These are phyloP conservation scores for Teleogryllus occipitalis DNA, from an alignment of 1,140 invertebrate genomes.

Conservation along the genomic window DNA sequence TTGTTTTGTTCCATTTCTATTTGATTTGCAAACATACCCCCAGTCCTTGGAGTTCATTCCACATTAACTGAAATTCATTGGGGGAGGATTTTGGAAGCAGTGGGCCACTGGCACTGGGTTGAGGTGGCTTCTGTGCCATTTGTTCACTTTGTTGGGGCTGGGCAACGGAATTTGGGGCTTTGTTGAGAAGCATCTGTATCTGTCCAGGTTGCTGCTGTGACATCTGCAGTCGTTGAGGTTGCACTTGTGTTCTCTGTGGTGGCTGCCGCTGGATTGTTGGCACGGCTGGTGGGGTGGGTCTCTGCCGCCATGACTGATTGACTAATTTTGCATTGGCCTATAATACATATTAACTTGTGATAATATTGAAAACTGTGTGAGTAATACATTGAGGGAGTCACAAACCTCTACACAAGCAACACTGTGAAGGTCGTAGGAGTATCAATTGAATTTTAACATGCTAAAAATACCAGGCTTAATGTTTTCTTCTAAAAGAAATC, in stretches of 20 bases:
- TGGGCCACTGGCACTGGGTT: too few species aligned
- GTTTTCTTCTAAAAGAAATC: too few species aligned
- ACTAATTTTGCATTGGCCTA: neutral
- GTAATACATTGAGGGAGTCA: too few species aligned
- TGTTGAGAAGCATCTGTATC: neutral
- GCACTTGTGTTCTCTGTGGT: neutral
- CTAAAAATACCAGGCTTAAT: too few species aligned
- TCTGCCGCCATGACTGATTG: neutral
- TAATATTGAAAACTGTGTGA: too few species aligned
- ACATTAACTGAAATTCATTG: slow-evolving; percentile 1
- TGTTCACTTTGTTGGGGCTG: neutral
- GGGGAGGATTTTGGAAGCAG: neutral
- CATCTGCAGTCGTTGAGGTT: neutral
- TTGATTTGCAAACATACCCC: neutral
- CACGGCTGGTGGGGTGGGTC: too few species aligned
- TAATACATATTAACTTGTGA: too few species aligned
- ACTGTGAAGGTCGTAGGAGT: too few species aligned
- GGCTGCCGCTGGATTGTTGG: neutral
- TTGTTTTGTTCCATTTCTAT: too few species aligned
- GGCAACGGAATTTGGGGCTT: neutral
- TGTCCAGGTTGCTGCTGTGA: neutral
- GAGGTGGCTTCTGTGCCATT: neutral
- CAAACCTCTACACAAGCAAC: too few species aligned
- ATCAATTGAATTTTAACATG: too few species aligned
- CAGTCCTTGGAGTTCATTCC: neutral